These are phyloP conservation scores for Boulengeromyrus knoepffleri DNA, from an alignment of 2,113 vertebrate species.

Conservation along the genomic window DNA sequence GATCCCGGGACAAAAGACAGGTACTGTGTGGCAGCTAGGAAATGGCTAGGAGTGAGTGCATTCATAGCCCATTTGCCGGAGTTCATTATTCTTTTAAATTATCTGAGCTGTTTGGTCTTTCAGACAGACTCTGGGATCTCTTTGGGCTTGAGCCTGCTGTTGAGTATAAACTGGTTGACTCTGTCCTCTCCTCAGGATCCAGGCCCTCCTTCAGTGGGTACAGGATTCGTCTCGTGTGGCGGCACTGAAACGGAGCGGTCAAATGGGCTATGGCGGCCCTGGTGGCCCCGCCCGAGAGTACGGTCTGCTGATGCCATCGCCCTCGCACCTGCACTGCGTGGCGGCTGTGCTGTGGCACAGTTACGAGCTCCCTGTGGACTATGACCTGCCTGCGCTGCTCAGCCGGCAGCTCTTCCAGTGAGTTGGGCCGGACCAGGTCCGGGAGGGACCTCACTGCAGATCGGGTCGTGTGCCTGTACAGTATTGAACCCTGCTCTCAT, in stretches of 20 bases:
- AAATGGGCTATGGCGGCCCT: constrained; percentile 64
- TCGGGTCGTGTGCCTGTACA: background rate
- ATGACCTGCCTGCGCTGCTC: constrained; percentile 85
- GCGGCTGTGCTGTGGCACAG: constrained; percentile 96
- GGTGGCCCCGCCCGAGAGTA: constrained; percentile 76
- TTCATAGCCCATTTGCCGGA: background rate
- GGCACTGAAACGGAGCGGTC: constrained; percentile 74
- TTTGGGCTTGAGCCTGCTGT: background rate
- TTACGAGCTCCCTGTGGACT: constrained; percentile 90
- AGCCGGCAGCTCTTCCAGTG: constrained; percentile 93
- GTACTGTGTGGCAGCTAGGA: constrained; percentile 48
- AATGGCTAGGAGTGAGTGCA: background rate
- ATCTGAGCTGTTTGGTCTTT: background rate
- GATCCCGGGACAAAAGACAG: constrained; percentile 95
- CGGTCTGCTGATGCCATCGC: constrained; percentile 94
- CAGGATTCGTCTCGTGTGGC: constrained; percentile 89
- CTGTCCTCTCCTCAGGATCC: constrained; percentile 66
- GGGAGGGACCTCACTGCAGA: background rate
- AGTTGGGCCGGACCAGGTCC: constrained; percentile 46
- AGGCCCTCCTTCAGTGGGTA: constrained; percentile 94
- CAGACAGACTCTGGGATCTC: background rate
- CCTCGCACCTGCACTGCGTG: constrained; percentile 93
- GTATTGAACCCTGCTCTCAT: background rate
- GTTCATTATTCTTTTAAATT: background rate
- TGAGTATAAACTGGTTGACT: constrained; percentile 4